phyloP scores from a whole-genome alignment of 2,888 invertebrate genomes.

The Unio delphinus region DNA sequence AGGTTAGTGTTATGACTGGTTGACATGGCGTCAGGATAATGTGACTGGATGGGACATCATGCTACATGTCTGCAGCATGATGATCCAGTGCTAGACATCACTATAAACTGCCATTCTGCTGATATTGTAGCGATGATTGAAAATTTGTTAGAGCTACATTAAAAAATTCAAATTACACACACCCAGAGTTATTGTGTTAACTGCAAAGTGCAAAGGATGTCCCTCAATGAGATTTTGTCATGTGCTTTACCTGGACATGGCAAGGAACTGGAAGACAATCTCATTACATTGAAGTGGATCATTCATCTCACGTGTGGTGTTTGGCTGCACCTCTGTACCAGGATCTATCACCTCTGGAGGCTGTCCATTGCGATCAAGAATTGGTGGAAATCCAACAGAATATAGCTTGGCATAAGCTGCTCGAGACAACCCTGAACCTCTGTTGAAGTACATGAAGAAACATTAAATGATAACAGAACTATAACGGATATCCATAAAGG shows the following conservation, averaged over 20 bases:
- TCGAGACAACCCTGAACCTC: slow-evolving; percentile 66
- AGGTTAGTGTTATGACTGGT: too few species aligned
- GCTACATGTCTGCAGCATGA: too few species aligned
- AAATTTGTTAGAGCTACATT: too few species aligned
- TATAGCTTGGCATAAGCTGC: slow-evolving; percentile 70
- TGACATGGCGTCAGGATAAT: too few species aligned
- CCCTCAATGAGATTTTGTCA: not conserved
- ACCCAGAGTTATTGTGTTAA: not conserved
- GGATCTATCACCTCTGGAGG: slow-evolving; percentile 71
- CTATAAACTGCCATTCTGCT: too few species aligned
- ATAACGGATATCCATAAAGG: too few species aligned
- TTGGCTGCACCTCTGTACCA: slow-evolving; percentile 48
- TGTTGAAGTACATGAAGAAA: slow-evolving; percentile 17
- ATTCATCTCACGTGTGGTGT: slow-evolving; percentile 64
- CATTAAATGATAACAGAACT: too few species aligned
- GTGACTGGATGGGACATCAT: too few species aligned
- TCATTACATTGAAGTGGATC: slow-evolving; percentile 72
- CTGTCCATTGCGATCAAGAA: slow-evolving; percentile 70
- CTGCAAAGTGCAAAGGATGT: not conserved
- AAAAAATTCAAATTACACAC: too few species aligned
- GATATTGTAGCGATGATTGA: too few species aligned
- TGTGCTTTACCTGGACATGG: slow-evolving; percentile 69
- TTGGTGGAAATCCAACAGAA: slow-evolving; percentile 67
- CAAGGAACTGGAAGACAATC: slow-evolving; percentile 73
- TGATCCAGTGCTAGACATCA: too few species aligned